These are phyloP conservation scores for Poecilia gillii DNA, from an alignment of 2,797 vertebrate genomes.

Conservation along the genomic window DNA sequence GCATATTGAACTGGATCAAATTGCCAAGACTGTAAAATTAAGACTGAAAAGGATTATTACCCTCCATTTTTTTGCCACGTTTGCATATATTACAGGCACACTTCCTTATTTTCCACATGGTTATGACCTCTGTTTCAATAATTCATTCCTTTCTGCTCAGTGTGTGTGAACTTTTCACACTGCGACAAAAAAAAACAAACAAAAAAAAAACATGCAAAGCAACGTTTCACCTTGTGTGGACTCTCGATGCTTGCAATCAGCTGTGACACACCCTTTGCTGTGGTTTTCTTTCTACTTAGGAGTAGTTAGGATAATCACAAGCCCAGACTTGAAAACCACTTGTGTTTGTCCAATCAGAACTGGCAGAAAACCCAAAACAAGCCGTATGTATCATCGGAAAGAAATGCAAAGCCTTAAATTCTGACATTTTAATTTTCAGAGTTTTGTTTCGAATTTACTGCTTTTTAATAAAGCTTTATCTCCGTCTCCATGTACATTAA, in stretches of 20 bases:
- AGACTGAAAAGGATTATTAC: neutral
- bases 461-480: neutral
- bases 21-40: neutral
- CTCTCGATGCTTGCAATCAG: conserved; percentile 46
- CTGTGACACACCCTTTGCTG: conserved; percentile 28
- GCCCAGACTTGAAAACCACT: conserved; percentile 30
- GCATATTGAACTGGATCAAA: neutral
- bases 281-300: conserved; percentile 22
- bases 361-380: conserved; percentile 5
- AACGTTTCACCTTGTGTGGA: conserved; percentile 30
- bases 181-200: neutral
- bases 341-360: conserved; percentile 40
- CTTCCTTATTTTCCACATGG: neutral
- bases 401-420: neutral
- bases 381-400: neutral
- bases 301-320: conserved; percentile 31
- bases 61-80: neutral
- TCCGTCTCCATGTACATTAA: neutral
- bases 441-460: neutral
- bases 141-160: neutral
- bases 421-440: neutral
- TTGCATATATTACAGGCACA: neutral
- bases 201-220: conserved; percentile 9
- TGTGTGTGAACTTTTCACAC: conserved; percentile 2
- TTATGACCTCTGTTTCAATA: neutral